Evolutionary conservation across 2,797 vertebrate species (phyloP).

Genomic region (Euthynnus affinis): DNA sequence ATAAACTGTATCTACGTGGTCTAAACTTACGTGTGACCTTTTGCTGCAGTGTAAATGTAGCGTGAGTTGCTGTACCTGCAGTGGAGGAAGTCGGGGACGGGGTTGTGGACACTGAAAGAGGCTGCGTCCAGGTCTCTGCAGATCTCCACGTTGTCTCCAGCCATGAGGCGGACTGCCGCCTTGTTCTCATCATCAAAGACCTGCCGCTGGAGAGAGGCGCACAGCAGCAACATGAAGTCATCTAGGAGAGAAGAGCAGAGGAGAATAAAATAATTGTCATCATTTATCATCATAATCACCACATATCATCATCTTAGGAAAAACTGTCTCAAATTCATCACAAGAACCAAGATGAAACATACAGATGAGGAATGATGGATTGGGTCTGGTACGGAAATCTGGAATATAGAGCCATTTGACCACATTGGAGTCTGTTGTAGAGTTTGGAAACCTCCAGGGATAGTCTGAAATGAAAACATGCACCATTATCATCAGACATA

Average conservation of each 20-base stretch:
- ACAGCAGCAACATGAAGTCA: constrained; percentile 97
- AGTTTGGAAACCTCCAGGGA: constrained; percentile 92
- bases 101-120: constrained; percentile 97
- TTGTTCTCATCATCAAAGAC: constrained; percentile 98
- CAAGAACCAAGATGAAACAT: constrained; percentile 70
- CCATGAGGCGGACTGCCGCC: constrained; percentile 95
- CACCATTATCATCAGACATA: constrained; percentile 1
- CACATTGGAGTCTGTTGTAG: constrained; percentile 91
- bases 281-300: background rate
- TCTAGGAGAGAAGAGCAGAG: constrained; percentile 80
- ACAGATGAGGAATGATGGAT: constrained; percentile 95
- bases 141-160: constrained; percentile 98
- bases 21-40: background rate
- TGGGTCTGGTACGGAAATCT: constrained; percentile 92
- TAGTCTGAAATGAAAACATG: constrained; percentile 88
- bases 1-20: background rate
- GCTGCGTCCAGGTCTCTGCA: constrained; percentile 97
- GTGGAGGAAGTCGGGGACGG: constrained; percentile 97
- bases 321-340: background rate
- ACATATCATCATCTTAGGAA: background rate
- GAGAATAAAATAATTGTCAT: background rate
- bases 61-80: constrained; percentile 88
- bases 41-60: constrained; percentile 8
- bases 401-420: constrained; percentile 98
- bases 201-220: constrained; percentile 95